Evolutionary conservation across 2,797 vertebrate genomes (phyloP).

Genomic region (Centroberyx gerrardi): DNA sequence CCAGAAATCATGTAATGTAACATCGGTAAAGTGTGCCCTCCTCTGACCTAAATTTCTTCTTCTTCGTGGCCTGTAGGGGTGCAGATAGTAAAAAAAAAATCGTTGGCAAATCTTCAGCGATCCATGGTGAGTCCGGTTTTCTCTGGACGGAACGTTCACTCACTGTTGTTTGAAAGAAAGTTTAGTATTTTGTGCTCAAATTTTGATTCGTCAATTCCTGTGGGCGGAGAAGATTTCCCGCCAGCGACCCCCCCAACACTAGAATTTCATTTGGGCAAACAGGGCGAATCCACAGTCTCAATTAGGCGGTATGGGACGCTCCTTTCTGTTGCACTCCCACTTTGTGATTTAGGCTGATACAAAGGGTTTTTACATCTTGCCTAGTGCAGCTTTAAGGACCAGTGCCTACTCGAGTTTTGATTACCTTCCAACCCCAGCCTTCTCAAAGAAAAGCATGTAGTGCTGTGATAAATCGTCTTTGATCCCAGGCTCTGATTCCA

Average conservation of each 20-base stretch:
- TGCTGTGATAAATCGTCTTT: constrained; percentile 62
- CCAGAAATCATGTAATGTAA: too few relatives aligned
- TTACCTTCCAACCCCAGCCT: constrained; percentile 1
- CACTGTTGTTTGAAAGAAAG: too few relatives aligned
- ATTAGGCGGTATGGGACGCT: background rate
- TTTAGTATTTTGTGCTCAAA: too few relatives aligned
- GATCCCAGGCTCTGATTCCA: constrained; percentile 41
- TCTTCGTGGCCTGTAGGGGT: too few relatives aligned
- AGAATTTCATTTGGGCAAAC: background rate
- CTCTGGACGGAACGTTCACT: too few relatives aligned
- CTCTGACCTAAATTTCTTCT: too few relatives aligned
- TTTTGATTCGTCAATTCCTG: too few relatives aligned
- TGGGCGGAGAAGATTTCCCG: too few relatives aligned
- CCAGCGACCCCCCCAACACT: background rate
- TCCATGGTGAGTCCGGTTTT: too few relatives aligned
- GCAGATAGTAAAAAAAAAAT: too few relatives aligned
- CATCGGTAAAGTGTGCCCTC: too few relatives aligned
- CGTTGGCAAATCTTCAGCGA: too few relatives aligned
- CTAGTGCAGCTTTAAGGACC: background rate
- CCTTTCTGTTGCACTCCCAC: background rate
- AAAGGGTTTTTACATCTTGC: background rate
- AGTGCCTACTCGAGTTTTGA: background rate
- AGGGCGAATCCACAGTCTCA: background rate
- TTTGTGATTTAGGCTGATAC: constrained; percentile 2
- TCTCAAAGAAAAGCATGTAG: constrained; percentile 50